These are phyloP conservation scores for Marasmarcha lunaedactyla DNA, from an alignment of 2,888 invertebrate species.

Conservation along the genomic window DNA sequence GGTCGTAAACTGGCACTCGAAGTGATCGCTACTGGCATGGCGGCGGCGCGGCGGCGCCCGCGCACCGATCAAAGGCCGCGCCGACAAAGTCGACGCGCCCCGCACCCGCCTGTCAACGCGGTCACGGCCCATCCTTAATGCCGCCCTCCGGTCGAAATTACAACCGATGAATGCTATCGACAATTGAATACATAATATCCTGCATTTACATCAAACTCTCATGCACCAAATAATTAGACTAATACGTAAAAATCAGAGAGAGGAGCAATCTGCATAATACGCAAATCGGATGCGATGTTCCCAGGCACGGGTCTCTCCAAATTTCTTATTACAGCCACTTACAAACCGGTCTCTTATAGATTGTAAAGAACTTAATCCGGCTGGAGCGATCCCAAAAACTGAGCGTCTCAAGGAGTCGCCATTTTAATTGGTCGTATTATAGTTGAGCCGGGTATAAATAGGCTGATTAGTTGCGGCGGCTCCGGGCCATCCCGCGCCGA, in stretches of 20 bases:
- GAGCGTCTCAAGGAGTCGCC: conserved; percentile 61
- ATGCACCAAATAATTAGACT: conserved; percentile 18
- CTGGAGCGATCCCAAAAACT: conserved; percentile 67
- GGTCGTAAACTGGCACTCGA: conserved; percentile 62
- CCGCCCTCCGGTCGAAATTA: conserved; percentile 52
- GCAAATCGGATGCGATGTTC: no score
- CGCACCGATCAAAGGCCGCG: conserved; percentile 48
- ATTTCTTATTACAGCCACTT: no score
- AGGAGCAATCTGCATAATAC: no score
- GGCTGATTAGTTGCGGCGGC: conserved; percentile 60
- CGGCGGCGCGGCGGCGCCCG: no score
- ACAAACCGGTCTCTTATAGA: no score
- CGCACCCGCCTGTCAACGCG: conserved; percentile 55
- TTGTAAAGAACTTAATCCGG: conserved; percentile 30
- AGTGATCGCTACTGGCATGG: conserved; percentile 42
- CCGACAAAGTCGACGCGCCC: conserved; percentile 56
- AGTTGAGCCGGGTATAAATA: conserved; percentile 64
- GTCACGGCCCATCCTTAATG: conserved; percentile 49
- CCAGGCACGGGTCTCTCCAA: no score
- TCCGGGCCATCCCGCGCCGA: conserved; percentile 16
- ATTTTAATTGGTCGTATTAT: conserved; percentile 66
- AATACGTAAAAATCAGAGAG: background rate
- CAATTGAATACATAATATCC: conserved; percentile 49
- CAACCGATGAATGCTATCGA: conserved; percentile 46
- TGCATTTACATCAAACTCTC: conserved; percentile 42